phyloP scores from a whole-genome alignment of 37 sponge, comb jelly and placozoan genomes.

The Diacarnus erythraeanus region DNA sequence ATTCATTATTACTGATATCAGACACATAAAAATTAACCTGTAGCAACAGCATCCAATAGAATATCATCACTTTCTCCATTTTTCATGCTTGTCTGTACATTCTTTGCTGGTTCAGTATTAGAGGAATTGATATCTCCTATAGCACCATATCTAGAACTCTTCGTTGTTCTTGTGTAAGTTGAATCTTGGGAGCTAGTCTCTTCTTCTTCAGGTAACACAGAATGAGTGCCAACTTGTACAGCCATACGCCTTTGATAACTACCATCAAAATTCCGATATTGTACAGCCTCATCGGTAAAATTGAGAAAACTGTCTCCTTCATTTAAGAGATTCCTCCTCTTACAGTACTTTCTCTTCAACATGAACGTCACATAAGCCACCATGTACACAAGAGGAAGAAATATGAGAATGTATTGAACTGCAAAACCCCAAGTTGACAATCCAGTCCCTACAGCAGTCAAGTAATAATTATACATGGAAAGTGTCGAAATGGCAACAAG shows the following conservation, averaged over 20 bases:
- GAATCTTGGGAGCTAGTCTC: not conserved
- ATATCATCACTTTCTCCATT: not conserved
- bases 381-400: constrained; percentile 38
- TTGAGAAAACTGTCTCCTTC: not conserved
- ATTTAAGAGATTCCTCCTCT: no score
- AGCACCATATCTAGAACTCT: not conserved
- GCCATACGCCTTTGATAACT: not conserved
- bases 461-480: constrained; percentile 44
- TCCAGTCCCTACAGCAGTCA: not conserved
- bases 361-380: not conserved
- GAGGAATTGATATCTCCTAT: not conserved
- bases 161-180: not conserved
- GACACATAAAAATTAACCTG: no score
- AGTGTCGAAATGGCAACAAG: constrained; percentile 37
- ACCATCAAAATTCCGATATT: not conserved
- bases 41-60: not conserved
- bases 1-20: no score
- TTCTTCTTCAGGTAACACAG: not conserved
- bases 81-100: not conserved
- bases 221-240: not conserved
- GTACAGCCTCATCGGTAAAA: not conserved
- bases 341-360: not conserved
- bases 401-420: constrained; percentile 22
- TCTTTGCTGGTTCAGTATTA: not conserved
- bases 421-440: not conserved